These are phyloP conservation scores for Ciona savignyi DNA, from an alignment of 23 tunicate species.

Conservation along the genomic window DNA sequence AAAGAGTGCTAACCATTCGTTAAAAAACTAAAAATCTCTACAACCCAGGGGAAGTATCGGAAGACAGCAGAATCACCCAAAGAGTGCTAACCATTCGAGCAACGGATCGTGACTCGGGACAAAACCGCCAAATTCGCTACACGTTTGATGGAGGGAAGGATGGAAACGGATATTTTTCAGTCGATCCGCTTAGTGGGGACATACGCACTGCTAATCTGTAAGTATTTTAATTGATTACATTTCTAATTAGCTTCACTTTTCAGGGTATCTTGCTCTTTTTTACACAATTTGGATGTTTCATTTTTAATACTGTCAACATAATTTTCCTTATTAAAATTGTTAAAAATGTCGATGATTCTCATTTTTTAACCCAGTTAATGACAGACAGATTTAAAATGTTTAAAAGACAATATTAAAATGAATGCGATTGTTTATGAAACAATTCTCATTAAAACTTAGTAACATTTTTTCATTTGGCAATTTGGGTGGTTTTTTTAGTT, in stretches of 20 bases:
- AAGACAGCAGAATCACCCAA: slow-evolving; percentile 20
- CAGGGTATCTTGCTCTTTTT: no score
- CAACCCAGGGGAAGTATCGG: slow-evolving; percentile 19
- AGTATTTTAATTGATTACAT: slow-evolving; percentile 23
- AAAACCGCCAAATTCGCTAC: slow-evolving; percentile 55
- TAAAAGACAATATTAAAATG: no score
- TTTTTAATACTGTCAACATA: not conserved
- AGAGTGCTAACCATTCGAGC: slow-evolving; percentile 52
- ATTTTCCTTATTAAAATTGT: not conserved
- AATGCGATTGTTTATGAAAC: no score
- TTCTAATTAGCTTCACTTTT: no score
- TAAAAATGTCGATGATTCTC: not conserved
- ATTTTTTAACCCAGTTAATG: no score
- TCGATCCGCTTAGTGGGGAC: slow-evolving; percentile 49
- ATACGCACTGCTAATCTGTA: slow-evolving; percentile 57
- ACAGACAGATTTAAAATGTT: no score
- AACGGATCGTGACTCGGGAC: slow-evolving; percentile 66
- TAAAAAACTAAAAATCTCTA: no score
- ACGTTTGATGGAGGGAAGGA: slow-evolving; percentile 51
- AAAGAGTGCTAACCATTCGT: slow-evolving; percentile 29
- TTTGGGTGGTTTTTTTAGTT: no score
- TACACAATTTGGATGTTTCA: no score
- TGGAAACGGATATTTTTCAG: slow-evolving; percentile 64
- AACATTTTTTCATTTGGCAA: no score
- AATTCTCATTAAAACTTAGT: no score